Evolutionary conservation across 2,888 invertebrate genomes (phyloP).

Genomic region (Drosophila sordidapex): DNA sequence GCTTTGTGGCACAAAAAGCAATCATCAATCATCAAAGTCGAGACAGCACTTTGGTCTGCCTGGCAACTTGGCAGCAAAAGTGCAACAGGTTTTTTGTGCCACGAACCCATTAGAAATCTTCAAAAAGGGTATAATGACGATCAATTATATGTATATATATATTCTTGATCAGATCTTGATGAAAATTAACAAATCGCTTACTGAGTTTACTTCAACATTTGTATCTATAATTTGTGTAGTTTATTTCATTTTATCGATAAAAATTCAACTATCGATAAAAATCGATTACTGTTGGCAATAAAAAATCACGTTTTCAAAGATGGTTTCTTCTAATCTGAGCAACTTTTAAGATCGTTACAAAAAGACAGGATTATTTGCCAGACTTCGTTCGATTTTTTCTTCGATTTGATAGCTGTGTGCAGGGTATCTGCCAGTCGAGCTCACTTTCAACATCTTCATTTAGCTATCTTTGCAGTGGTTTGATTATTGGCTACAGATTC

Average conservation of each 20-base stretch:
- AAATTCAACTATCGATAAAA: neutral
- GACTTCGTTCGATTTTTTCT: neutral
- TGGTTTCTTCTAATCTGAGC: neutral
- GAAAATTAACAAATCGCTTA: neutral
- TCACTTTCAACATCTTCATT: neutral
- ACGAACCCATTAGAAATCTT: neutral
- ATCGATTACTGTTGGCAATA: neutral
- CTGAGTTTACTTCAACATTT: neutral
- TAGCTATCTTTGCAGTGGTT: neutral
- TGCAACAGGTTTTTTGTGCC: conserved; percentile 4
- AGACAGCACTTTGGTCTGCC: conserved; percentile 1
- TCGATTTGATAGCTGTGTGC: neutral
- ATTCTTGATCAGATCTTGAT: neutral
- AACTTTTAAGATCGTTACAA: neutral
- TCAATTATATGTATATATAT: neutral
- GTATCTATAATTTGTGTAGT: neutral
- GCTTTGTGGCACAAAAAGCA: neutral
- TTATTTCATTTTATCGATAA: no score
- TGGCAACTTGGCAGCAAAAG: neutral
- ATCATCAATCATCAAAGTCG: neutral
- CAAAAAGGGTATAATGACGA: neutral
- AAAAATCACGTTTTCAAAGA: neutral
- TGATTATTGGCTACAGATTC: neutral
- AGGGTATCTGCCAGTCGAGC: neutral
- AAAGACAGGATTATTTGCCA: neutral